Evolutionary conservation across 2,797 vertebrate genomes (phyloP), one percentile per base, ranked within the genome.

Genomic region (Pantherophis alleghaniensis): DNA sequence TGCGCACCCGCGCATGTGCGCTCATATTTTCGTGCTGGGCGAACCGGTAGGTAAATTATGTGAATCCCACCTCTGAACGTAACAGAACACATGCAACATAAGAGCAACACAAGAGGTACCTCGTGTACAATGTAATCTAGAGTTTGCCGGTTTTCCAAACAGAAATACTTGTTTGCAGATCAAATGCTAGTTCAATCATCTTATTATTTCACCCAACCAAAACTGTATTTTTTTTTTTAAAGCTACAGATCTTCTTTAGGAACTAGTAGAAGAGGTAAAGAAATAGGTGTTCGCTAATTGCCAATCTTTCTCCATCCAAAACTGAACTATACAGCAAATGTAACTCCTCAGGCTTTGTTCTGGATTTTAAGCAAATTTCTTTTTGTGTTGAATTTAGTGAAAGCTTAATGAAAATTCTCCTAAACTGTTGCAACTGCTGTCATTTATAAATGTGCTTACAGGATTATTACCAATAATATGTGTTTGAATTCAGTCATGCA

Each of bases 1-100:
- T 9, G 51, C 1, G 1, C 51, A 51, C 6, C 0, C 47, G 1
- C 1, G 51, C 3, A 3, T 0, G 7, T 1, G 1, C 1, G 51
- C 51, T 53, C 51, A 53, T 2, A 53, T 53, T 53, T 53, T 53
- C 51, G 51, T 53, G 51, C 51, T 53, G 51, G 51, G 51, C 9
- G 9, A 53, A 53, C 51, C 51, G 0, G 51, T 53, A 53, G 51
- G 7, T 53, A 53, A 53, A 53, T 53, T 53, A 53, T 53, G 51
- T 53, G 51, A 53, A 53, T 53, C 51, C 51, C 51, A 53, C 51
- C 51, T 53, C 51, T 53, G 51, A 32, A 69, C n/a, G 12, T 42
- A 42, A 47, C 20, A 47, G 47, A 83, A 24, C 74, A 24, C 74
- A 24, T 74, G 18, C n/a, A 37, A 74, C 69, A 20, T 10, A 51